Evolutionary conservation across 2,113 vertebrate genomes (phyloP), one percentile per base, ranked within the genome.

Genomic region (Lynx canadensis): DNA sequence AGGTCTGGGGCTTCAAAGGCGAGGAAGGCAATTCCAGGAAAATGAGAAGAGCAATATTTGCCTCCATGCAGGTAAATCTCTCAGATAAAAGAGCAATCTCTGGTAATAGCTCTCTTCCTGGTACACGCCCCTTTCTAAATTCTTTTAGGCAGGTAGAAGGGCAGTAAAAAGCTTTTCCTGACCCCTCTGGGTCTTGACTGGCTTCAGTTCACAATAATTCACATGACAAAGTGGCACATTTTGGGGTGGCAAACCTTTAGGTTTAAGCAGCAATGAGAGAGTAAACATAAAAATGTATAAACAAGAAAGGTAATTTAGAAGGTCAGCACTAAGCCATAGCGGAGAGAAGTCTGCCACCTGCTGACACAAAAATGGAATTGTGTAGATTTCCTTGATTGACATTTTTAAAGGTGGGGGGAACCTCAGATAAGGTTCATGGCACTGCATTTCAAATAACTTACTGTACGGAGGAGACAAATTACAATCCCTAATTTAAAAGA

Each of bases 321-420:
- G 52, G 16, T 29, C 33, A 21, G 48, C 29, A 33, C 16, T 4
- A 29, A 50, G 76, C 29, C 76, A 79, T 5, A 79, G 76, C 69
- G 14, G 9, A 19, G 45, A 84, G 50, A 96, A 83, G 86, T 48
- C 89, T 92, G 96, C 94, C 96, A 91, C 73, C 97, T 97, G 92
- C 89, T 96, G 98, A 73, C 79, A 82, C 36, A 86, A 96, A 66
- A 48, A 69, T 7, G 11, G 41, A 66, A 94, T 21, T 29, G 45
- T 4, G 36, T 4, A 38, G 15, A n/a, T 60, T 48, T 91, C 52
- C 16, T 31, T 19, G 23, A 92, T 3, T 0, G 10, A 45, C 16
- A 10, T 88, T 50, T 92, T 87, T 78, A 69, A 83, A 41, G 18
- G 73, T 36, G 0, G 10, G 5, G 66, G 18, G 12, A 63, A 71